phyloP scores from a whole-genome alignment of 2,888 invertebrate genomes.

The Disparrhopalites patrizii region DNA sequence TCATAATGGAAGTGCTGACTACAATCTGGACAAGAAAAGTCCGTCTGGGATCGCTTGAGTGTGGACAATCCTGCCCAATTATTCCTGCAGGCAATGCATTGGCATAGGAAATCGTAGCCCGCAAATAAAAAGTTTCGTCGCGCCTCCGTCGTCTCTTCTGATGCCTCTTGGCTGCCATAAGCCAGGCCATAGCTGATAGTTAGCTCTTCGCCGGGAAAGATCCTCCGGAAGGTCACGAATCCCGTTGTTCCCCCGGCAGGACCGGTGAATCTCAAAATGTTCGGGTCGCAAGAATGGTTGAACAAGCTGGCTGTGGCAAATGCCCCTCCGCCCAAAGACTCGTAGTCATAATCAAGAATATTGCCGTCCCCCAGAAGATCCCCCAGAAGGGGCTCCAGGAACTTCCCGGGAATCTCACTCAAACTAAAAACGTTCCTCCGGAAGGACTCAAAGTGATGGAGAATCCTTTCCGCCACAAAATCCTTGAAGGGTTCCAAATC shows the following conservation, averaged over 20 bases:
- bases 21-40: neutral
- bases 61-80: neutral
- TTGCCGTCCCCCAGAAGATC: too few relatives aligned
- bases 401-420: neutral
- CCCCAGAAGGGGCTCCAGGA: too few relatives aligned
- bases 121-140: neutral
- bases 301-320: neutral
- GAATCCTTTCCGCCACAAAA: neutral
- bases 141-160: too few relatives aligned
- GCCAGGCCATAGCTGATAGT: neutral
- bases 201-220: neutral
- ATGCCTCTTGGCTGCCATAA: neutral
- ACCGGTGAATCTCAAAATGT: neutral
- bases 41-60: too few relatives aligned
- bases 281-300: slow-evolving; percentile 1
- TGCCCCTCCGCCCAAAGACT: neutral
- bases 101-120: neutral
- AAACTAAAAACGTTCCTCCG: neutral
- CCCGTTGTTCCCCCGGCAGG: neutral
- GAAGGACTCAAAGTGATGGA: neutral
- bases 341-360: too few relatives aligned
- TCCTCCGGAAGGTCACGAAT: neutral
- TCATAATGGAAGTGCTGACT: neutral
- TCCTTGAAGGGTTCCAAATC: neutral
- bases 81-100: slow-evolving; percentile 4